Percentiles rank a stretch among this genome's conserved stretches.
phyloP scores from a whole-genome alignment of 2,888 invertebrate species.

The Sinopyrophorus schimmeli region DNA sequence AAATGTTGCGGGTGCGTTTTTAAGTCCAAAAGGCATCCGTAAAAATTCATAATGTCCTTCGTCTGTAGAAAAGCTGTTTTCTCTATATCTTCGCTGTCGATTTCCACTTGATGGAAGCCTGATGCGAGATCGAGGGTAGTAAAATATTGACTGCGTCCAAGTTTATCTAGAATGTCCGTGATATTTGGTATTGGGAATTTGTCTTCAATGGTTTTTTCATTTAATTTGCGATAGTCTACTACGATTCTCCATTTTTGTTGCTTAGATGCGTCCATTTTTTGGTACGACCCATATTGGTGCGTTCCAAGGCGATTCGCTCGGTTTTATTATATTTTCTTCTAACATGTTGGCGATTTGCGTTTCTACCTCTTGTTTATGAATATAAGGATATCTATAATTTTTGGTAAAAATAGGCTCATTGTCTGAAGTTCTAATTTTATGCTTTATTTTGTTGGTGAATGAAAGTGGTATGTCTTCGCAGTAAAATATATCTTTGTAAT shows the following conservation, averaged over 20 bases:
- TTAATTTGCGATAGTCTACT: constrained; percentile 8
- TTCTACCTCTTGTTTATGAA: constrained; percentile 11
- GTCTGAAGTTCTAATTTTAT: constrained; percentile 2
- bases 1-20: constrained; percentile 5
- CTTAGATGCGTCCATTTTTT: constrained; percentile 2
- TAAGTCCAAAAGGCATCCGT: constrained; percentile 7
- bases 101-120: constrained; percentile 38
- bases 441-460: constrained; percentile 2
- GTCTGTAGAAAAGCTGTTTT: constrained; percentile 42
- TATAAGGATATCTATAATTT: constrained; percentile 11
- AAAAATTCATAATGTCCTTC: constrained; percentile 7
- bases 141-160: constrained; percentile 35
- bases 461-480: constrained; percentile 3
- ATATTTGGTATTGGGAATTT: constrained; percentile 34
- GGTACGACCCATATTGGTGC: constrained; percentile 13
- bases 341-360: constrained; percentile 11
- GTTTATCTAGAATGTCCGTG: constrained; percentile 32
- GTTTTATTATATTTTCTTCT: constrained; percentile 5
- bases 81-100: constrained; percentile 33
- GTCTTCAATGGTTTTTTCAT: constrained; percentile 30
- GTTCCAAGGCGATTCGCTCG: constrained; percentile 5
- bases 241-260: constrained; percentile 10
- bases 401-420: constrained; percentile 7
- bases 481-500: constrained; percentile 13
- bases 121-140: constrained; percentile 34